Evolutionary conservation across 2,797 vertebrate species (phyloP), one percentile per base, ranked within the genome.

Genomic region (Gambusia yucatana): DNA sequence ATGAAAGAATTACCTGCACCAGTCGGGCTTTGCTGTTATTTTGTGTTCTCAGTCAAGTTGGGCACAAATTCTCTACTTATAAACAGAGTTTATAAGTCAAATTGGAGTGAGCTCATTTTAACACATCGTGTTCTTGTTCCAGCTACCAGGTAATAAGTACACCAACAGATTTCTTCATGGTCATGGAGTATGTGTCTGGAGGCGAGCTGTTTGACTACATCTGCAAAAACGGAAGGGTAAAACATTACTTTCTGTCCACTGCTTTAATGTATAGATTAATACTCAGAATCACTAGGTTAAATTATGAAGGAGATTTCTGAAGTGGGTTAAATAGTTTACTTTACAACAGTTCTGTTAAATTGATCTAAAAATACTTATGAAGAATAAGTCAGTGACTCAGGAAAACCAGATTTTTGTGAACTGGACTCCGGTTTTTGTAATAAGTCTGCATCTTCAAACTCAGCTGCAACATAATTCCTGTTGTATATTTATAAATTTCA

Each of bases 141-240:
- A 99, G 98, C 91, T 99, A 99, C 92, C 98, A 99, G 93, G 98
- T 99, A 89, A 99, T 99, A 92, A 99, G 98, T 84, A 99, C 98
- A 0, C 98, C 98, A 0, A 99, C 98, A 2, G 98, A 99, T 82
- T 99, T 99, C 96, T 99, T 99, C 93, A 99, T 99, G 98, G 98
- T 99, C 44, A 99, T 99, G 98, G 98, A 99, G 77, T 99, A 99
- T 5, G 98, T 99, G 59, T 97, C 98, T 2, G 98, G 98, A 1
- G 98, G 98, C 11, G 98, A 99, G 92, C 92, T 99, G 85, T 99
- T 99, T 89, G 98, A 99, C 93, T 99, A 99, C 95, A 99, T 99
- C 96, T 99, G 98, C 92, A 99, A 98, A 94, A 94, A 99, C 0
- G 98, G 98, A 91, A 95, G 97, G 93, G 98, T 99, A 96, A 97